Conservation (phyloP, 1,140 invertebrate genomes). For the Argopecten irradians region DNA sequence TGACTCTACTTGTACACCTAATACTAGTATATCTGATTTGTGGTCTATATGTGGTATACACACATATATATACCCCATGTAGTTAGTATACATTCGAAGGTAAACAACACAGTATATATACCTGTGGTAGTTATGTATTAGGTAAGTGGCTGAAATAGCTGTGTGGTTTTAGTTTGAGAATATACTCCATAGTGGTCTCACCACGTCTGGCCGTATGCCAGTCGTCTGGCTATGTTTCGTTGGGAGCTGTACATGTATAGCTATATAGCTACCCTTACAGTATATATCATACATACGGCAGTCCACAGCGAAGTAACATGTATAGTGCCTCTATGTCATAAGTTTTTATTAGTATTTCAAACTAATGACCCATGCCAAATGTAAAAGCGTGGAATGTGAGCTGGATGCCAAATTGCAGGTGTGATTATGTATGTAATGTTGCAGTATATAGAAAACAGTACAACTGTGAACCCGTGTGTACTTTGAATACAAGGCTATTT, state of each 20-base stretch:
- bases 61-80: neutral
- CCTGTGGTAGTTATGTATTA: constrained; percentile 17
- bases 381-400: constrained; percentile 5
- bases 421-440: constrained; percentile 18
- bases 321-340: neutral
- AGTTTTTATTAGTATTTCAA: constrained; percentile 3
- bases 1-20: neutral
- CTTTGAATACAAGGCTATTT: neutral
- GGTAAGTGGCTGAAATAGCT: constrained; percentile 21
- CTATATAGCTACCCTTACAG: neutral
- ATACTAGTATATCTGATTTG: neutral
- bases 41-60: neutral
- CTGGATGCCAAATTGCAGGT: constrained; percentile 3
- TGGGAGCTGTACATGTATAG: neutral
- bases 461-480: neutral
- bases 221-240: constrained; percentile 5
- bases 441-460: constrained; percentile 3
- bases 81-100: neutral
- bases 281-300: neutral
- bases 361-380: constrained; percentile 21
- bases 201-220: constrained; percentile 2
- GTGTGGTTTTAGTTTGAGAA: constrained; percentile 17
- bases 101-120: neutral
- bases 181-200: neutral
- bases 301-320: constrained; percentile 15